These are phyloP conservation scores for Megaceryle maxima DNA, from an alignment of 2,113 vertebrate genomes.

Conservation along the genomic window DNA sequence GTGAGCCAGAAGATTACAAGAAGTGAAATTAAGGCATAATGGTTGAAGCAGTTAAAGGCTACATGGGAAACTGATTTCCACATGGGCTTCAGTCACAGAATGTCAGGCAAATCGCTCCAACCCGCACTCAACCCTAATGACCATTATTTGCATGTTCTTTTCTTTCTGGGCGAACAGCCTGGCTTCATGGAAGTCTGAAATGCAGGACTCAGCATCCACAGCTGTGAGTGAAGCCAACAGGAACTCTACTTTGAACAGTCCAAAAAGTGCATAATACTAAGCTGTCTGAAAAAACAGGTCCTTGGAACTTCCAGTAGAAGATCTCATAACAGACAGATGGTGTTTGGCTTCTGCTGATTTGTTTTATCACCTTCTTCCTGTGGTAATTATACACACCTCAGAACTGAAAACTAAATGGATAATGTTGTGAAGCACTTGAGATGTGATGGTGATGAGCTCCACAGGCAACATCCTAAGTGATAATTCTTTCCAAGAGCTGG, in stretches of 20 bases:
- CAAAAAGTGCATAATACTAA: background rate
- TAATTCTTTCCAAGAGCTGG: background rate
- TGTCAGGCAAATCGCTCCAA: background rate
- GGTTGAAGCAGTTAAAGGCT: background rate
- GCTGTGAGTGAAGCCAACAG: background rate
- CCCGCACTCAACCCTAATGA: background rate
- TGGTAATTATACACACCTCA: background rate
- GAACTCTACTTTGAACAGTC: background rate
- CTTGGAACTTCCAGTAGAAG: background rate
- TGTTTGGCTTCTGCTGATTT: background rate
- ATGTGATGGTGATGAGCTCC: background rate
- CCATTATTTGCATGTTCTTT: background rate
- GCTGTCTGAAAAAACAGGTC: background rate
- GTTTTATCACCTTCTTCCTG: background rate
- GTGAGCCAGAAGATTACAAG: background rate
- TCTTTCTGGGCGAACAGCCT: background rate
- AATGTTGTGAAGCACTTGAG: background rate
- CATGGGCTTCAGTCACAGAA: background rate
- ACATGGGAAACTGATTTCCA: background rate
- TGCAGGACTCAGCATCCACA: background rate
- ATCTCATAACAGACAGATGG: background rate
- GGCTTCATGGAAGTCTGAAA: background rate
- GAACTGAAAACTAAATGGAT: background rate
- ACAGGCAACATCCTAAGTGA: background rate
- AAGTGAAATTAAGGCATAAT: background rate